These are phyloP conservation scores for Drosophila tani DNA, from an alignment of 1,140 invertebrate species.

Conservation along the genomic window DNA sequence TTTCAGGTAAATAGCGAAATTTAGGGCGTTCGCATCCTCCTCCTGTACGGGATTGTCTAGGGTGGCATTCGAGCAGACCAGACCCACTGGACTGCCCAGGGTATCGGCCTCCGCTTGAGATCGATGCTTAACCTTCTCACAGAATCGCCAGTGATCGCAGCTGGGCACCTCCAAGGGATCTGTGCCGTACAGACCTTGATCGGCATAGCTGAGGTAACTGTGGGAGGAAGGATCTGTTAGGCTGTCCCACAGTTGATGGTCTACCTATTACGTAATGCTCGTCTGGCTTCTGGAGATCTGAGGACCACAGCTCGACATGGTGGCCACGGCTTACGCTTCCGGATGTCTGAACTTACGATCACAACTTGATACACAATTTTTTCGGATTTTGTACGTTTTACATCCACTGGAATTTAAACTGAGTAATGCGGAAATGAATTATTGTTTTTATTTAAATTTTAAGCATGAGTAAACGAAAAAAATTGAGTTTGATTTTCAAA, in stretches of 20 bases:
- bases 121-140: conserved; percentile 13
- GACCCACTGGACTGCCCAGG: conserved; percentile 37
- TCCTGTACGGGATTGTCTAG: background rate
- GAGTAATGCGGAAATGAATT: background rate
- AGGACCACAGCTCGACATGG: background rate
- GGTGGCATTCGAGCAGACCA: conserved; percentile 27
- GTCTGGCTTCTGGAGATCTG: conserved; percentile 11
- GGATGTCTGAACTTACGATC: background rate
- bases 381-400: conserved; percentile 17
- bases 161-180: background rate
- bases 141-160: conserved; percentile 16
- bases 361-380: background rate
- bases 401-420: conserved; percentile 17
- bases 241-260: no score
- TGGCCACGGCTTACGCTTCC: background rate
- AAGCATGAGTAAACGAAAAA: no score
- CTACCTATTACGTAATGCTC: conserved; percentile 23
- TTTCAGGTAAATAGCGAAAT: conserved; percentile 61
- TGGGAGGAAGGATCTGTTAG: background rate
- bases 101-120: conserved; percentile 34
- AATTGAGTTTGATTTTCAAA: no score
- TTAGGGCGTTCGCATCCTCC: background rate
- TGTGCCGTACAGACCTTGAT: background rate
- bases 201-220: conserved; percentile 9
- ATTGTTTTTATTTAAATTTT: background rate